phyloP scores from a whole-genome alignment of 2,113 vertebrate species.

The Corythaixoides concolor region DNA sequence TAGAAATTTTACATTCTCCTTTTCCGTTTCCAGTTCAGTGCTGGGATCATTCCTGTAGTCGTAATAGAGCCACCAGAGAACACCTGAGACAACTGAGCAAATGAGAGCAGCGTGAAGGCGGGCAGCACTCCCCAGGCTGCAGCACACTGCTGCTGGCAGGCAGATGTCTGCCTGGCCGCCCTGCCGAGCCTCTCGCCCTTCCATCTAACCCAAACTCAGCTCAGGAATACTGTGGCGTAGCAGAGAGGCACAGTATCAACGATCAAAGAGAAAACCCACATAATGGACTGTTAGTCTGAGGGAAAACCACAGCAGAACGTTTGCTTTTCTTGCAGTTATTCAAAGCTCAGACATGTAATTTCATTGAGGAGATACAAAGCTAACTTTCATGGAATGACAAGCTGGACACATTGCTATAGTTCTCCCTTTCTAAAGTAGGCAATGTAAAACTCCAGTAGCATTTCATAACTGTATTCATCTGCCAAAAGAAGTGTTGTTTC shows the following conservation, averaged over 20 bases:
- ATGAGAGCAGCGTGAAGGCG: neutral
- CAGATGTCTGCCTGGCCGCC: neutral
- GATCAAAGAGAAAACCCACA: neutral
- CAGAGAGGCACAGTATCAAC: neutral
- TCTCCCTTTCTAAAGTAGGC: neutral
- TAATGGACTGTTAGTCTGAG: neutral
- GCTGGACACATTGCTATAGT: neutral
- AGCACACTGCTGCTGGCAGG: neutral
- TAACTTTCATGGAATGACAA: neutral
- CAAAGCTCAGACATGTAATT: neutral
- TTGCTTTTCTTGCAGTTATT: neutral
- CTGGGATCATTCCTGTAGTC: constrained; percentile 74
- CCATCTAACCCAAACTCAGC: neutral
- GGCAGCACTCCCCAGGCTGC: neutral
- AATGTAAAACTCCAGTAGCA: neutral
- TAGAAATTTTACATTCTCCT: constrained; percentile 76
- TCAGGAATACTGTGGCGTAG: fast-evolving
- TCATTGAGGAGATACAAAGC: neutral
- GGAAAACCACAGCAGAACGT: neutral
- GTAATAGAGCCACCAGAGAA: constrained; percentile 81
- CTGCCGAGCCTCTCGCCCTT: fast-evolving
- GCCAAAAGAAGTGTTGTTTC: neutral
- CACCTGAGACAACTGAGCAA: constrained; percentile 76
- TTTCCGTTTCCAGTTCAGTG: constrained; percentile 75
- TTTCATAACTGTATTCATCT: neutral